Percentiles rank a stretch among this genome's conserved stretches.
Conservation (phyloP, 2,888 invertebrate genomes). For the Laspeyria flexula region DNA sequence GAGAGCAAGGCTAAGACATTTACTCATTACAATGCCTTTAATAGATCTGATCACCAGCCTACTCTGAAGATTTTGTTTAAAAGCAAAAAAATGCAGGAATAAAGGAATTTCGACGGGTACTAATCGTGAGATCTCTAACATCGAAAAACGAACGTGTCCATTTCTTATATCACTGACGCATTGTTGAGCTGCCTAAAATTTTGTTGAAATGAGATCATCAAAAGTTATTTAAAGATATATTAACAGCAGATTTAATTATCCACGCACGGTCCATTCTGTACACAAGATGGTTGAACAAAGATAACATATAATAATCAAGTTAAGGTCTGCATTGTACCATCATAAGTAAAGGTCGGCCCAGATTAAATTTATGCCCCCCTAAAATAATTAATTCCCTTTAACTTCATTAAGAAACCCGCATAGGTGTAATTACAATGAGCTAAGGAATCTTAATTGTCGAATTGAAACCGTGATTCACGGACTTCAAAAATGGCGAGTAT, state of each 20-base stretch:
- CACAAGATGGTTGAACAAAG: slow-evolving; percentile 55
- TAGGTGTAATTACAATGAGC: slow-evolving; percentile 86
- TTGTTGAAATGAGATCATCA: no score
- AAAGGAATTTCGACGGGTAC: no score
- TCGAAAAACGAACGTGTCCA: no score
- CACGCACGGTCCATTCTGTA: slow-evolving; percentile 27
- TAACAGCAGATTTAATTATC: slow-evolving; percentile 25
- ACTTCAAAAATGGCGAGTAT: slow-evolving; percentile 1
- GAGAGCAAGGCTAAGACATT: no score
- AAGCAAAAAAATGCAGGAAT: no score
- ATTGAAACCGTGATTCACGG: slow-evolving; percentile 69
- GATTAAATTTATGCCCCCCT: slow-evolving; percentile 82
- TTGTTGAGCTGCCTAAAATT: no score
- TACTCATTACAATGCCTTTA: no score
- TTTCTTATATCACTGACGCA: no score
- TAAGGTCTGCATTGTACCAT: slow-evolving; percentile 66
- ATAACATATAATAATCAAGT: slow-evolving; percentile 63
- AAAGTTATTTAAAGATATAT: no score
- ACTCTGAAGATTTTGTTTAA: no score
- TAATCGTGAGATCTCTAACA: no score
- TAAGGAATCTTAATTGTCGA: slow-evolving; percentile 85
- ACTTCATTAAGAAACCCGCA: slow-evolving; percentile 85
- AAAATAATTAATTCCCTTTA: slow-evolving; percentile 85
- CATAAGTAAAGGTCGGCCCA: slow-evolving; percentile 78
- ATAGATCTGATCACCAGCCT: no score